These are phyloP conservation scores for Emydura subglobosa DNA, from an alignment of 2,113 vertebrate species.

Conservation along the genomic window DNA sequence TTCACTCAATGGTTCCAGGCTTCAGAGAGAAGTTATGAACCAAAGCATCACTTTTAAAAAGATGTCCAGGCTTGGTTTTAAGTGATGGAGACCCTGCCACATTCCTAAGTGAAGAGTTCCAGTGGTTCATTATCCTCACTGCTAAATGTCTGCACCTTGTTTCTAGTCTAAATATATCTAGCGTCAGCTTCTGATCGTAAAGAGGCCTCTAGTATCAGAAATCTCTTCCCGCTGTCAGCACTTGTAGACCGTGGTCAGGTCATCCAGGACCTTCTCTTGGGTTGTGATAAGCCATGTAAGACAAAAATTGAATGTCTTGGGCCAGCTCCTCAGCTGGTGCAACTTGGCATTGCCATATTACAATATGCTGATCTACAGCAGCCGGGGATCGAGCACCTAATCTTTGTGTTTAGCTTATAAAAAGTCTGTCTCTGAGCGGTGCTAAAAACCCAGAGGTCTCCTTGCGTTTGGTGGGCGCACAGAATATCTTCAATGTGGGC, in stretches of 20 bases:
- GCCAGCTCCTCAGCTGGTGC: neutral
- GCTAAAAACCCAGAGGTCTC: neutral
- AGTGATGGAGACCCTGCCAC: neutral
- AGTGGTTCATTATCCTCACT: neutral
- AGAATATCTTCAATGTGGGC: neutral
- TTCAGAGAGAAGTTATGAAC: no score
- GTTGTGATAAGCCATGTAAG: neutral
- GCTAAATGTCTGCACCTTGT: neutral
- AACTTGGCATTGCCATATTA: neutral
- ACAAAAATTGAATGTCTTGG: neutral
- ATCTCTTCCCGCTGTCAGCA: neutral
- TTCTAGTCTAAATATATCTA: neutral
- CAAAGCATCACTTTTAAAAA: neutral
- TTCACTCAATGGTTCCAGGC: neutral
- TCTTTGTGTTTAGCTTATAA: neutral
- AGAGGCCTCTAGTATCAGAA: neutral
- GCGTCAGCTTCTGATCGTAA: neutral
- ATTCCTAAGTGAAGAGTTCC: neutral
- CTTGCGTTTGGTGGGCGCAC: neutral
- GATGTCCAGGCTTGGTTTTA: neutral
- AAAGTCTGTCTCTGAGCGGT: neutral
- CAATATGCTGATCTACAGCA: accelerated
- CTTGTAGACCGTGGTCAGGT: neutral
- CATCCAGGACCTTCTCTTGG: neutral
- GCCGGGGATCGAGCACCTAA: neutral